A percentile compares a stretch with the other conserved stretches of the same genome.
These are phyloP conservation scores for Drosophila mayaguana DNA, from an alignment of 2,888 invertebrate genomes.

Conservation along the genomic window DNA sequence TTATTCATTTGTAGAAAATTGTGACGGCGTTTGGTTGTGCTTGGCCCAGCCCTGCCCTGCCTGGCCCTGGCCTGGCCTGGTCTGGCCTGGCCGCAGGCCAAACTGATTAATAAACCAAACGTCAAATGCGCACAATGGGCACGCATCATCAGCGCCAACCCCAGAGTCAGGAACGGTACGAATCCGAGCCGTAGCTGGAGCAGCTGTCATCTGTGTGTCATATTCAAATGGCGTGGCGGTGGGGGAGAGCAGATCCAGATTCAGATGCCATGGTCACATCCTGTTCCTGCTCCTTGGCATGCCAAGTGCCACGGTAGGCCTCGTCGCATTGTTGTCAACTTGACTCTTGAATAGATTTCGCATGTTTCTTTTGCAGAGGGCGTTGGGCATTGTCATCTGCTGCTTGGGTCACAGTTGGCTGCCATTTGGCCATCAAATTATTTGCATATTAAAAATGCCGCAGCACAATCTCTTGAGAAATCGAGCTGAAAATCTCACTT, in stretches of 20 bases:
- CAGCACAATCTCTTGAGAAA: slow-evolving; percentile 21
- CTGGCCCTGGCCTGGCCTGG: neutral
- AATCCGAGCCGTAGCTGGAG: slow-evolving; percentile 48
- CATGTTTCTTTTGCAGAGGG: slow-evolving; percentile 43
- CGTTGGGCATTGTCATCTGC: slow-evolving; percentile 71
- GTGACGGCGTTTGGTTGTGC: slow-evolving; percentile 50
- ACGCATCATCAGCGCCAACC: slow-evolving; percentile 58
- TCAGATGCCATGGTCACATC: slow-evolving; percentile 60
- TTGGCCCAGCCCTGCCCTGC: slow-evolving; percentile 42
- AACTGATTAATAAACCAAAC: slow-evolving; percentile 85
- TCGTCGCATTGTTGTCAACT: slow-evolving; percentile 78
- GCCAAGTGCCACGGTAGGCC: slow-evolving; percentile 66
- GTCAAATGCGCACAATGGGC: slow-evolving; percentile 82
- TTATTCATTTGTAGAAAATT: slow-evolving; percentile 80
- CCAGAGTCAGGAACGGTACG: slow-evolving; percentile 28
- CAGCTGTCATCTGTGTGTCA: slow-evolving; percentile 84
- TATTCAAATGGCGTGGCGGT: slow-evolving; percentile 68
- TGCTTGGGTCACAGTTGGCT: slow-evolving; percentile 79
- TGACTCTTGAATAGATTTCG: slow-evolving; percentile 71
- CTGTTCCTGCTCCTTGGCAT: slow-evolving; percentile 62
- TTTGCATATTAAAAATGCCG: slow-evolving; percentile 75
- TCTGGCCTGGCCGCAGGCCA: slow-evolving; percentile 76
- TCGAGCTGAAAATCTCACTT: slow-evolving; percentile 2
- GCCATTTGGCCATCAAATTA: slow-evolving; percentile 80
- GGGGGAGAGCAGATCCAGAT: neutral